Conservation (phyloP, 2,888 invertebrate species). For the Drepanosiphum platanoidis region DNA sequence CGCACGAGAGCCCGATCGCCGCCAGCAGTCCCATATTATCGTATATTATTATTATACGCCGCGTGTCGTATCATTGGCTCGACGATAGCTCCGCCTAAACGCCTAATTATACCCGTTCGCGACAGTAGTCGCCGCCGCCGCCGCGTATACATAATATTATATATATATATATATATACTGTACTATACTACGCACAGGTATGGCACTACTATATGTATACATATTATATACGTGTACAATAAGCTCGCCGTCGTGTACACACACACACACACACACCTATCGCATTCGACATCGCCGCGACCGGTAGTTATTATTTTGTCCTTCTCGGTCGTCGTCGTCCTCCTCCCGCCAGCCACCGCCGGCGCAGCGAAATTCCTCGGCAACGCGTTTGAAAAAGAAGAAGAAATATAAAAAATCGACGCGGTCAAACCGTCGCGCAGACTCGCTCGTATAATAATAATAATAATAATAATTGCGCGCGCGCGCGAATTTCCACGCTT, state of each 20-base stretch:
- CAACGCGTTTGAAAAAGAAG: background rate
- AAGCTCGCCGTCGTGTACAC: background rate
- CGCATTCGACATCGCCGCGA: slow-evolving; percentile 10
- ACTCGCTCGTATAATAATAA: too few species aligned
- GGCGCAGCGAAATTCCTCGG: slow-evolving; percentile 1
- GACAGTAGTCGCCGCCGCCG: slow-evolving; percentile 23
- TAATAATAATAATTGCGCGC: background rate
- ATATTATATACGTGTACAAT: background rate
- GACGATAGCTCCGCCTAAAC: slow-evolving; percentile 56
- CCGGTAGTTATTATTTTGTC: background rate
- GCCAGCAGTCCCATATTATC: background rate
- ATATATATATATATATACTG: background rate
- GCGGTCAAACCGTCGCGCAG: too few species aligned
- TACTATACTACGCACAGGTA: background rate
- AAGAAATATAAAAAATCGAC: background rate
- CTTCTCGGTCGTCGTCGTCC: too few species aligned
- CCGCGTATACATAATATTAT: background rate
- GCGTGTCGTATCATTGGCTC: slow-evolving; percentile 48
- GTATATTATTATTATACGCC: too few species aligned
- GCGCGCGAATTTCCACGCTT: background rate
- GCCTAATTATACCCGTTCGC: slow-evolving; percentile 49
- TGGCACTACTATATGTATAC: background rate
- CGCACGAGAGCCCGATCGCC: background rate
- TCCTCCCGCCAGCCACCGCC: too few species aligned
- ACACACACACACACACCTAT: too few species aligned